These are phyloP conservation scores for Pangasius mekongensis DNA, from an alignment of 2,797 vertebrate species.

Conservation along the genomic window DNA sequence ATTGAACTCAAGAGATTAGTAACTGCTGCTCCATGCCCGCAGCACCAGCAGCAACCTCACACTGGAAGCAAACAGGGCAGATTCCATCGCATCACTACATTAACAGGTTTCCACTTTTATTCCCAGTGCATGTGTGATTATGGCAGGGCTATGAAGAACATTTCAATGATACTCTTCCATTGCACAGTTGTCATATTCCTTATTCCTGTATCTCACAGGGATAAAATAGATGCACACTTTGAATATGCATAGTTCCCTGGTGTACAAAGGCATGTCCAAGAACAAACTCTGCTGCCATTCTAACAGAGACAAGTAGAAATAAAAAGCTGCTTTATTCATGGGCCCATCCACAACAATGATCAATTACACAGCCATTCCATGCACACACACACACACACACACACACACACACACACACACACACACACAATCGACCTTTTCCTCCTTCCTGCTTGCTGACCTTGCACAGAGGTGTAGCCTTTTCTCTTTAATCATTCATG, in stretches of 20 bases:
- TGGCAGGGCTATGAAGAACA: neutral
- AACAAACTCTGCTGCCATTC: constrained; percentile 18
- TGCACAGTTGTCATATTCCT: neutral
- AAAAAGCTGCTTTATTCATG: constrained; percentile 33
- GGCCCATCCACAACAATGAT: constrained; percentile 18
- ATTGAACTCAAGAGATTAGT: constrained; percentile 66
- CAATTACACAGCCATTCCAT: constrained; percentile 36
- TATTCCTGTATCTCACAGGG: neutral
- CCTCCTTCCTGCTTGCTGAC: constrained; percentile 70
- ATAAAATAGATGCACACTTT: neutral
- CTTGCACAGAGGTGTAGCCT: constrained; percentile 69
- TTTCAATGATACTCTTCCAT: neutral
- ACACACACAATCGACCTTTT: constrained; percentile 63
- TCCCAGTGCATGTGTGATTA: neutral
- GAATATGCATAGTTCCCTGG: neutral
- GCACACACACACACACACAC: constrained; percentile 10
- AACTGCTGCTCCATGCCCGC: constrained; percentile 57
- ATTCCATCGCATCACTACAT: neutral
- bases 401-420: neutral
- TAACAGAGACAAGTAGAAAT: constrained; percentile 10
- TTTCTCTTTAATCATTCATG: constrained; percentile 76
- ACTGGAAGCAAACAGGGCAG: neutral
- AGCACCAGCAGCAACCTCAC: constrained; percentile 12
- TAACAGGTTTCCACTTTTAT: neutral
- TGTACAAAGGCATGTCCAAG: neutral